Evolutionary conservation across 2,888 invertebrate species (phyloP).

Genomic region (Pyrocoelia pectoralis): DNA sequence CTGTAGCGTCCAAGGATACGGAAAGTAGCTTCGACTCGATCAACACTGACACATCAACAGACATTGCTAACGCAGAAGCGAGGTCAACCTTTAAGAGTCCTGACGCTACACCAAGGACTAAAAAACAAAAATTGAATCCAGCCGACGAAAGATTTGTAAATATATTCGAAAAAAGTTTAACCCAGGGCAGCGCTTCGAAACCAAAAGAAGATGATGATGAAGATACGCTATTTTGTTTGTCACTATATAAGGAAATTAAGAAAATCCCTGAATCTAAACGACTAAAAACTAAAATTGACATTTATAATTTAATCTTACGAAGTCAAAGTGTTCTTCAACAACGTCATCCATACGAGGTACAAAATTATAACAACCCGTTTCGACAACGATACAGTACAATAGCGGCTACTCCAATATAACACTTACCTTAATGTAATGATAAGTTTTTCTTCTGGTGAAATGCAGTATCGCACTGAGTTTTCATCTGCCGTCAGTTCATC

Average conservation of each 20-base stretch:
- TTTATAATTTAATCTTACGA: neutral
- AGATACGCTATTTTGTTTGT: constrained; percentile 48
- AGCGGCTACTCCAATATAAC: neutral
- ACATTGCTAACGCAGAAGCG: neutral
- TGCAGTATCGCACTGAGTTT: constrained; percentile 38
- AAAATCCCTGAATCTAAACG: constrained; percentile 40
- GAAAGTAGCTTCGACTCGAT: neutral
- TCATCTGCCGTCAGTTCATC: constrained; percentile 42
- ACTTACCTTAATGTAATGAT: constrained; percentile 26
- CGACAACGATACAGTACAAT: neutral
- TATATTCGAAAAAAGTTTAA: constrained; percentile 41
- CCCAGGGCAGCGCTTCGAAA: neutral
- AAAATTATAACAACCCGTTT: constrained; percentile 5
- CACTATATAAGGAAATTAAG: constrained; percentile 42
- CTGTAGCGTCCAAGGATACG: constrained; percentile 40
- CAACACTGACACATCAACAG: neutral
- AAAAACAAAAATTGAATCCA: constrained; percentile 15
- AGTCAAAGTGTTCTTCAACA: too few relatives aligned
- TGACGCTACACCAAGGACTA: neutral
- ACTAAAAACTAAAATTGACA: constrained; percentile 10
- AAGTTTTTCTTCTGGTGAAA: constrained; percentile 45
- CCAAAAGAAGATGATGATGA: constrained; percentile 44
- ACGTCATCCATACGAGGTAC: neutral
- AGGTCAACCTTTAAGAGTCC: neutral
- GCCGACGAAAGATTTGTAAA: constrained; percentile 44